Conservation (phyloP, 2,113 vertebrate species). For the Pelobates fuscus region DNA sequence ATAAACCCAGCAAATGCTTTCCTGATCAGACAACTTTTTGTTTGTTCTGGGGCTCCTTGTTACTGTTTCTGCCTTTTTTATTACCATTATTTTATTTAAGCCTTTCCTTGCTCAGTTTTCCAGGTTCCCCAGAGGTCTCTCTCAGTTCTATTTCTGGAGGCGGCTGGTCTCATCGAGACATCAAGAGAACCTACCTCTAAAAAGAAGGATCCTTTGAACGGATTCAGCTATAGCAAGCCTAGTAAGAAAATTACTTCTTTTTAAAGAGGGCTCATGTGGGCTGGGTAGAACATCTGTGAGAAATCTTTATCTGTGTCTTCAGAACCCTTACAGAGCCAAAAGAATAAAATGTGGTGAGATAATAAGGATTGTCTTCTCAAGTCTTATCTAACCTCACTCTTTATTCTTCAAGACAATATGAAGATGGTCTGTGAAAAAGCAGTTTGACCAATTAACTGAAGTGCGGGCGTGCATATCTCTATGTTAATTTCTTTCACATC, state of each 20-base stretch:
- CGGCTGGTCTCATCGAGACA: conserved; percentile 20
- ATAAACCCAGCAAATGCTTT: background rate
- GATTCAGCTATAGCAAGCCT: conserved; percentile 8
- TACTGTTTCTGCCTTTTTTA: conserved; percentile 16
- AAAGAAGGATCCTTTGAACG: conserved; percentile 30
- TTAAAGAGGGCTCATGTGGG: conserved; percentile 15
- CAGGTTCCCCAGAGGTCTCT: conserved; percentile 29
- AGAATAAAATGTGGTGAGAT: background rate
- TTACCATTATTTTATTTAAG: conserved; percentile 3
- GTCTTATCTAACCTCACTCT: conserved; percentile 6
- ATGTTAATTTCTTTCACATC: background rate
- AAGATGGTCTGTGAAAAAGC: background rate
- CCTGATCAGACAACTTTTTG: conserved; percentile 7
- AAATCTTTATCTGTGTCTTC: conserved; percentile 22
- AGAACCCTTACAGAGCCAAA: conserved; percentile 12
- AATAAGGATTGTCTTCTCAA: conserved; percentile 3
- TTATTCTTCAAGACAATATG: background rate
- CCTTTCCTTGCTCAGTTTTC: conserved; percentile 27
- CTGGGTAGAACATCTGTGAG: conserved; percentile 24
- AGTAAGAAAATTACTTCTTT: conserved; percentile 33
- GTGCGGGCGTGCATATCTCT: background rate
- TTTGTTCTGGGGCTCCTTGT: conserved; percentile 17
- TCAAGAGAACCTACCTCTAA: conserved; percentile 38
- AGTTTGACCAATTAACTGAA: conserved; percentile 4
- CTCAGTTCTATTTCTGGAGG: conserved; percentile 43